Percentiles rank a stretch among this genome's conserved stretches.
phyloP scores from a whole-genome alignment of 2,797 vertebrate genomes.

The Halcyon badia region DNA sequence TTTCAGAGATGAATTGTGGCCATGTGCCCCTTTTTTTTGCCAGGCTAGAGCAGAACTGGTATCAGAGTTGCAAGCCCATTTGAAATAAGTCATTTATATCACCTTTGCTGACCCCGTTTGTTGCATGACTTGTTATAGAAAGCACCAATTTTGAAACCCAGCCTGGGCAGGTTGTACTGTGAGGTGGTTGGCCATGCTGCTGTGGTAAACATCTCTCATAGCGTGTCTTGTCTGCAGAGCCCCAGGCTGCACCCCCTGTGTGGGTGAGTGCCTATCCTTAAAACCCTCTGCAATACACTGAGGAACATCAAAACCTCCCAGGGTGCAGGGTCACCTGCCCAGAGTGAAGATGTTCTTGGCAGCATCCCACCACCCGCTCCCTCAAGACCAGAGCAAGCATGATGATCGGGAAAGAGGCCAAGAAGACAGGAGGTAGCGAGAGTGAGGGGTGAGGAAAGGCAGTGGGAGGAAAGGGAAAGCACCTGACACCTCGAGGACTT shows the following conservation, averaged over 20 bases:
- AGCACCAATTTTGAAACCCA: background rate
- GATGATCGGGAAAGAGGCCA: background rate
- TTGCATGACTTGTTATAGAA: background rate
- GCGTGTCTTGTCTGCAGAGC: background rate
- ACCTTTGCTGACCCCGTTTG: background rate
- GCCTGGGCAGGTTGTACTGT: background rate
- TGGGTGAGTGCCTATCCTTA: background rate
- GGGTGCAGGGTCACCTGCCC: rapidly evolving
- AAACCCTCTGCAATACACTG: rapidly evolving
- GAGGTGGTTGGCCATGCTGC: rapidly evolving
- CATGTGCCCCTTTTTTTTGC: background rate
- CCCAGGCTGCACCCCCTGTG: background rate
- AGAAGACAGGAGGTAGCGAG: background rate
- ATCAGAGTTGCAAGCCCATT: rapidly evolving
- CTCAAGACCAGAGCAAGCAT: background rate
- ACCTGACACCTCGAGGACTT: background rate
- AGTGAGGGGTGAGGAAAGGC: background rate
- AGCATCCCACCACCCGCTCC: background rate
- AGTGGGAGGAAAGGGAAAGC: background rate
- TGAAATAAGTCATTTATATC: too few species aligned
- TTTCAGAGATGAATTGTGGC: background rate
- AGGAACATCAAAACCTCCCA: background rate
- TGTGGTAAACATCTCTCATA: background rate
- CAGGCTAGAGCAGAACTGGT: background rate
- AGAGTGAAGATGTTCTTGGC: background rate